Base-by-base conservation (phyloP, 2,113 vertebrate genomes). In the Piaya cayana region DNA sequence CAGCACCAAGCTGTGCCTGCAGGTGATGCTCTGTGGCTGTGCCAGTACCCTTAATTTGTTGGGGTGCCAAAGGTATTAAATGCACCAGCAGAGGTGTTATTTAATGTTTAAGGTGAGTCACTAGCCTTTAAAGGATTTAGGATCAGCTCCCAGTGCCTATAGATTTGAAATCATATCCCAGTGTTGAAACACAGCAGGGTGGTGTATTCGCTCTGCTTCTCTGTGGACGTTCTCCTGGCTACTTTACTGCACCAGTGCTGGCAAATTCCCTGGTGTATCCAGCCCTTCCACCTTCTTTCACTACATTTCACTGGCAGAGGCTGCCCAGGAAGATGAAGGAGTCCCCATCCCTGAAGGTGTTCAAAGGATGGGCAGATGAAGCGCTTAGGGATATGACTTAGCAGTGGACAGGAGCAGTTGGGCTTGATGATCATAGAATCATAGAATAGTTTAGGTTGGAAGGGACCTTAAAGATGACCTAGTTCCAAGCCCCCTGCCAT, bases 11-110 rank as follows among this genome's bases (percentile, higher is more conserved):
- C n/a, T n/a, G n/a, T n/a, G n/a, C n/a, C n/a, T n/a, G n/a, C n/a
- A n/a, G n/a, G n/a, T n/a, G n/a, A n/a, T n/a, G n/a, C n/a, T n/a
- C n/a, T n/a, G 21, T 2, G 7, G 43, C 39, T 18, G 18, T 78
- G 64, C 60, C 0, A 0, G 55, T 1, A 2, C 8, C 10, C 43
- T 55, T 43, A 2, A 2, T 15, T 22, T 2, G 3, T 62, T 1
- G 14, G 26, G 53, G 25, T 3, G 65, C 32, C 60, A 34, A 5
- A 64, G 16, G 9, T 8, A 3, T 9, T 4, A 21, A 13, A 34
- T 25, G 27, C 23, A 45, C 23, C 62, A 7, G 42, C 21, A 9
- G 71, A 45, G 32, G 52, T n/a, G 58, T 10, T 21, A 4, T 11
- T 37, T 21, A 45, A 15, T 5, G 27, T 30, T 26, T 32, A 15